Base-by-base conservation (phyloP, 2,888 invertebrate genomes). In the Lasioglossum oenotherae region DNA sequence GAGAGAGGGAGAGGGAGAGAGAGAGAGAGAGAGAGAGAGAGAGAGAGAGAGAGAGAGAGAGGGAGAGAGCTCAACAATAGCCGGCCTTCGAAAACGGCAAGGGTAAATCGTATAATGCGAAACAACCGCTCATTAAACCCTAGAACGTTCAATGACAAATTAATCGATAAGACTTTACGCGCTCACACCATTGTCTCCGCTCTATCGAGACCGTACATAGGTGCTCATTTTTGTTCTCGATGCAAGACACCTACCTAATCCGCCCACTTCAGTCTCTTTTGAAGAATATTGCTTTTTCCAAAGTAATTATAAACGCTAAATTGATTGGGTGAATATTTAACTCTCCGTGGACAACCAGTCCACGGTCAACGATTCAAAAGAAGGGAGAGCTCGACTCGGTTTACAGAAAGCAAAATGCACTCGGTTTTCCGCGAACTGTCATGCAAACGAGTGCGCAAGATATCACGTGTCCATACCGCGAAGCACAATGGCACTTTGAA, bases 1-100 rank as follows among this genome's bases (percentile, higher is more conserved):
- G 49, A 49, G 19, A 19, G 49, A 49, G 16, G 6, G 49, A 49
- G 46, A 16, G 49, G 23, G 53, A 23, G 8, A 53, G 19, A 53
- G 53, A 23, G 8, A 53, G 19, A n/a, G n/a, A 53, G 53, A 6
- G 23, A n/a, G 49, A 49, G 19, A 19, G 49, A 49, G 16, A 53
- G 53, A 6, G 23, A n/a, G 49, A 49, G 19, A 19, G 49, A 49
- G 16, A 53, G 53, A 6, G 23, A n/a, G 49, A 49, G 19, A 19
- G 49, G 19, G 16, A 53, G 53, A 23, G 8, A 53, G 19, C 41
- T 64, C 41, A 64, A 84, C 74, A 84, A 84, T 84, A 84, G 41
- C 60, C 60, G 46, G 27, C 78, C 74, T 84, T 83, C 71, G n/a
- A 78, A 64, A 27, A 71, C 31, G 5, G 16, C 74, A 83, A 84